phyloP scores from a whole-genome alignment of 2,797 vertebrate species.

The Sebastes itinus region DNA sequence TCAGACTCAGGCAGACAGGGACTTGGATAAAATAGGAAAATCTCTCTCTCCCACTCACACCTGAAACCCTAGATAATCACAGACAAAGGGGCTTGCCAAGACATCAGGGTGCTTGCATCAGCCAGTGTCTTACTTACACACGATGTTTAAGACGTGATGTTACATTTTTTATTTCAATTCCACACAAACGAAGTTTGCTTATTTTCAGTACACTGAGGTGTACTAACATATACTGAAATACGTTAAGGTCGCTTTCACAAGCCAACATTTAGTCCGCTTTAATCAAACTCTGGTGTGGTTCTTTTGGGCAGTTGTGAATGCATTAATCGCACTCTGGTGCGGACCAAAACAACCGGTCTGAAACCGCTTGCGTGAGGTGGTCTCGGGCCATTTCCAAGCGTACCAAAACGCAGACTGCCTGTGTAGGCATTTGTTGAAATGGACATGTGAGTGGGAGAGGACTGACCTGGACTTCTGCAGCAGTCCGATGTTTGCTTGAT shows the following conservation, averaged over 20 bases:
- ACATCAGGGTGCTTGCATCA: constrained; percentile 73
- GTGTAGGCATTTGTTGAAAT: no score
- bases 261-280: no score
- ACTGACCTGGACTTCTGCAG: no score
- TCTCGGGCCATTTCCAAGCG: no score
- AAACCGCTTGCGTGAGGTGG: no score
- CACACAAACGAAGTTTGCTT: constrained; percentile 6
- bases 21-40: constrained; percentile 69
- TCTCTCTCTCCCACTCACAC: constrained; percentile 55
- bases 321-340: no score
- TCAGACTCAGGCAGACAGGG: constrained; percentile 70
- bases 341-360: no score
- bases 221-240: background rate
- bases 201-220: background rate
- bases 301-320: no score
- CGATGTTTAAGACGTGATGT: constrained; percentile 52
- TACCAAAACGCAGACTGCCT: no score
- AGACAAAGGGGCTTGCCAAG: constrained; percentile 70
- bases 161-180: constrained; percentile 51
- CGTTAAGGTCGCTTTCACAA: background rate
- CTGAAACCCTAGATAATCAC: constrained; percentile 67
- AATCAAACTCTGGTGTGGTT: no score
- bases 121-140: constrained; percentile 52
- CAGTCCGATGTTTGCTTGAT: no score
- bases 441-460: no score